Evolutionary conservation across 2,888 invertebrate genomes (phyloP), one percentile per base, ranked within the genome.

Genomic region (Eudemis profundana): DNA sequence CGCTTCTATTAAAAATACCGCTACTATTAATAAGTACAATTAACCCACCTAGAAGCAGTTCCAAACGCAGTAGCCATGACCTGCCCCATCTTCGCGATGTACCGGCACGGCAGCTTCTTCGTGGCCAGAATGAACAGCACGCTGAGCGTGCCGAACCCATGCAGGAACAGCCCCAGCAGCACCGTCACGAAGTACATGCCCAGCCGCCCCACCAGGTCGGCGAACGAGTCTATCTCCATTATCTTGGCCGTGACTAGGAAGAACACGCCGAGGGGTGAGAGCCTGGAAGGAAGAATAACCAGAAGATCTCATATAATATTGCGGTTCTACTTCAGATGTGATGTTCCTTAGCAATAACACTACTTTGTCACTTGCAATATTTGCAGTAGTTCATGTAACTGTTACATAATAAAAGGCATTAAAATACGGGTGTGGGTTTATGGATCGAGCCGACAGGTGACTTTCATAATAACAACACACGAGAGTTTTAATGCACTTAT

Each of bases 51-150:
- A 38, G 98, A 98, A 27, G 98, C 97, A 27, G 99, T 99, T 74
- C 98, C 98, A 83, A 99, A 99, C 47, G 98, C 98, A 1, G 98
- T 99, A 3, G 97, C 97, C 87, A 98, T 93, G 19, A 98, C 98
- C 78, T 98, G 97, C 68, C 97, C 96, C 93, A 98, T 95, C 81
- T 96, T 96, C 12, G 94, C 95, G 64, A 97, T 94, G 75, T 95
- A 96, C 65, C 93, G 93, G 84, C 97, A 96, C 0, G 99, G 99
- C 69, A 98, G 93, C 70, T 95, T 95, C 77, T 97, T 94, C 0
- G 97, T 96, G 42, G 95, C 94, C 71, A 97, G 75, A 74, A 97
- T 96, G 89, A 96, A 99, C 59, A 99, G 93, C 5, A 96, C 82
- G 3, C 98, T 98, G 61, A 99, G 93, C 0, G 98, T 95, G 17